These are phyloP conservation scores for Brachypteracias leptosomus DNA, from an alignment of 2,113 vertebrate species.

Conservation along the genomic window DNA sequence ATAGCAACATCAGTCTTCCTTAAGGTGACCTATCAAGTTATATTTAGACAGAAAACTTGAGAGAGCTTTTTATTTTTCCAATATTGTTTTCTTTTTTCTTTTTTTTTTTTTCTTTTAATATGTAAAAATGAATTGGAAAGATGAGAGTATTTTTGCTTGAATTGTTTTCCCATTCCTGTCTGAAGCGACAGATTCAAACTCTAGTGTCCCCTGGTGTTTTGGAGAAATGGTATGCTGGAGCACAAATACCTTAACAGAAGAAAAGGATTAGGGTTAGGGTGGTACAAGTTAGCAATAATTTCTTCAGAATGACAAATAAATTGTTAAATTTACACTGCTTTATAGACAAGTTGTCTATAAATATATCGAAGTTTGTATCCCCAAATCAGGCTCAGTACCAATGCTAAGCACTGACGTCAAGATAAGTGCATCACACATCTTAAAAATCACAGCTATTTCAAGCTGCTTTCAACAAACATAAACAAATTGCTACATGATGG, in stretches of 20 bases:
- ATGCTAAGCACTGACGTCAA: background rate
- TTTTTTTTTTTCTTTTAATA: too few relatives aligned
- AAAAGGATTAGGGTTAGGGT: too few relatives aligned
- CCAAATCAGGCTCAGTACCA: background rate
- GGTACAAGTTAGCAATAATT: background rate
- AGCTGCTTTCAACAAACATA: background rate
- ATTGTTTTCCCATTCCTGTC: accelerated
- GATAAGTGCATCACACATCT: accelerated
- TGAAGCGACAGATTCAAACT: background rate
- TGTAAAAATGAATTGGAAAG: background rate
- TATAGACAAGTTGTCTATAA: background rate
- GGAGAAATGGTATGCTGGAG: background rate
- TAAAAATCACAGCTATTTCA: background rate
- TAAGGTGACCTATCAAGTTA: background rate
- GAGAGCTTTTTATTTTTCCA: background rate
- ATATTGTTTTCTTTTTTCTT: accelerated
- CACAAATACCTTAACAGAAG: background rate
- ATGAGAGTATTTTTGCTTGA: background rate
- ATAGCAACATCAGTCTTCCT: background rate
- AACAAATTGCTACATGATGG: background rate
- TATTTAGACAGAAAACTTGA: background rate
- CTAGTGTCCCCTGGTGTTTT: background rate
- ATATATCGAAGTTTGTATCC: accelerated
- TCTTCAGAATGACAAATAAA: background rate
- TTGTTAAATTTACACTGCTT: background rate